phyloP scores from a whole-genome alignment of 2,888 invertebrate species.

The Orthosia cruda region DNA sequence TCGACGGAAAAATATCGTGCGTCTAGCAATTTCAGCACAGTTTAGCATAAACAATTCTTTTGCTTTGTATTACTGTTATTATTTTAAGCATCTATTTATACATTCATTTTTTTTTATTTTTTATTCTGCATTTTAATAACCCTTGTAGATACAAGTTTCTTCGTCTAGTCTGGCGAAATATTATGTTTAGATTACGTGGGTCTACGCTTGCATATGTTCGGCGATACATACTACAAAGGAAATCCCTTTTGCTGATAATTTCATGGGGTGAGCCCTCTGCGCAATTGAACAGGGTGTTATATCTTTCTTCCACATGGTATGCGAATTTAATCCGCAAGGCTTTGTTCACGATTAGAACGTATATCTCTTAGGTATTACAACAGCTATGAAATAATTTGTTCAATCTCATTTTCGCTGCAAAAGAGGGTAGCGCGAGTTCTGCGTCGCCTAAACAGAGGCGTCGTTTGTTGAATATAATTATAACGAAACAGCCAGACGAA shows the following conservation, averaged over 20 bases:
- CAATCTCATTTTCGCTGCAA: constrained; percentile 53
- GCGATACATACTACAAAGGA: constrained; percentile 46
- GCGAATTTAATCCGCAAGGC: constrained; percentile 37
- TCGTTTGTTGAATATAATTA: constrained; percentile 62
- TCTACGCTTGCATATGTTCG: constrained; percentile 46
- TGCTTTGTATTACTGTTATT: no score
- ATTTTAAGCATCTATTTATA: no score
- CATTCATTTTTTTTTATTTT: no score
- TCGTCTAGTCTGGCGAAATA: no score
- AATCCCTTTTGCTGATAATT: constrained; percentile 46
- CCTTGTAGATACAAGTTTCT: no score
- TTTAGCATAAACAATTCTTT: no score
- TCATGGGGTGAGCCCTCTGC: constrained; percentile 15
- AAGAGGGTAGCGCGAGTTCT: constrained; percentile 13
- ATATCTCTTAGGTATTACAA: constrained; percentile 37
- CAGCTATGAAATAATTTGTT: constrained; percentile 50
- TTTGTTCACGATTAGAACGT: constrained; percentile 39
- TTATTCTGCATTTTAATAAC: no score
- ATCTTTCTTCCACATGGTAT: constrained; percentile 35
- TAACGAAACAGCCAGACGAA: constrained; percentile 29
- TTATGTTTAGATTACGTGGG: no score
- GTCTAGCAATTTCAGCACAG: constrained; percentile 32
- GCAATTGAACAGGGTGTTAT: constrained; percentile 27
- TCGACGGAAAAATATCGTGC: constrained; percentile 31
- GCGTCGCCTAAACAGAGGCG: constrained; percentile 49